A percentile compares a stretch with the other conserved stretches of the same genome.
phyloP scores from a whole-genome alignment of 2,797 vertebrate genomes.

The Enteromius trimaculatus region DNA sequence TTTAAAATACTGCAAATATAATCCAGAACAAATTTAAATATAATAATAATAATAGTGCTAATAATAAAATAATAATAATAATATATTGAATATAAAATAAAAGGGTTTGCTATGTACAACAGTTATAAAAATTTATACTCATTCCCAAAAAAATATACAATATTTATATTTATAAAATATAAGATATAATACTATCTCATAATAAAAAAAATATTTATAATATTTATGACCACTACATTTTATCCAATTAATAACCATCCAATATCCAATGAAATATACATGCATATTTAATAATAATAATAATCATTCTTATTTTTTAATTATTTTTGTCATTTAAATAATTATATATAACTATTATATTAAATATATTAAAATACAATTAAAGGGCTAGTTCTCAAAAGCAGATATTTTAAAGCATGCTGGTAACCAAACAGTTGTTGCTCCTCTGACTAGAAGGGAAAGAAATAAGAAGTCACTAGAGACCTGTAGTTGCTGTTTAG shows the following conservation, averaged over 20 bases:
- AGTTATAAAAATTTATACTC: background rate
- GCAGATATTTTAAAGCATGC: background rate
- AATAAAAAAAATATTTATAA: background rate
- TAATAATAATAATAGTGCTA: background rate
- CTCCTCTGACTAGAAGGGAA: background rate
- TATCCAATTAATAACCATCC: background rate
- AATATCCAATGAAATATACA: background rate
- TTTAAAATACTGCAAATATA: too few species aligned
- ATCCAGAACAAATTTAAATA: too few species aligned
- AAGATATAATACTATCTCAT: too few species aligned
- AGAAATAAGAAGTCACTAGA: background rate
- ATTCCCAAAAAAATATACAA: background rate
- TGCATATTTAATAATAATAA: background rate
- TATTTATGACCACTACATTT: background rate
- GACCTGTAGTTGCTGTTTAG: too few species aligned
- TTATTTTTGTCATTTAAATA: background rate
- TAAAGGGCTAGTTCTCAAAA: background rate
- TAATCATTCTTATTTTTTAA: background rate
- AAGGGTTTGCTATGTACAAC: background rate
- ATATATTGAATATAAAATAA: background rate
- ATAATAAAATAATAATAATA: background rate
- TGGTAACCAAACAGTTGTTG: background rate
- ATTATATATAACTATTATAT: background rate
- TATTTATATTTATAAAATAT: background rate
- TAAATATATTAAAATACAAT: background rate